Evolutionary conservation across 2,113 vertebrate genomes (phyloP).

Genomic region (Progne subis): DNA sequence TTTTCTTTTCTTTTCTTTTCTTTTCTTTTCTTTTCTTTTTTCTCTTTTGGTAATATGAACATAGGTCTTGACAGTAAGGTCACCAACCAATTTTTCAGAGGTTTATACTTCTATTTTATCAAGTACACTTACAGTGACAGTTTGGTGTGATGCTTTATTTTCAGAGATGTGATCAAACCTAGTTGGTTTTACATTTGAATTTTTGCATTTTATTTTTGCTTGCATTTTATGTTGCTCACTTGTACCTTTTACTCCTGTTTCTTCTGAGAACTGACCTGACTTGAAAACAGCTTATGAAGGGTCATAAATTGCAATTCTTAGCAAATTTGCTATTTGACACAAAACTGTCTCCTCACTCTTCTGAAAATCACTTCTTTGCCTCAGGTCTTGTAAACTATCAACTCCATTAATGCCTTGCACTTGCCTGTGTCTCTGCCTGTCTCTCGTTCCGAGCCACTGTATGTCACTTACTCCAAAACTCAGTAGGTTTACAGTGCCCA

Average conservation of each 20-base stretch:
- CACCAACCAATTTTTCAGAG: background rate
- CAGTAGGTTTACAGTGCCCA: background rate
- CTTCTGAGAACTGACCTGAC: background rate
- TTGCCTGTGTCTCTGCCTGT: background rate
- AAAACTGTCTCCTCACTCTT: background rate
- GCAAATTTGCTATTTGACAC: background rate
- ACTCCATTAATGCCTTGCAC: background rate
- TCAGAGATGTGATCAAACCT: background rate
- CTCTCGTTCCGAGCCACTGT: background rate
- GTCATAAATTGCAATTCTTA: background rate
- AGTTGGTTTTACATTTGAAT: background rate
- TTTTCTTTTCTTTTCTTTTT: background rate
- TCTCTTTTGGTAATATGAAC: background rate
- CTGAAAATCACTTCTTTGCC: slow-evolving; percentile 10
- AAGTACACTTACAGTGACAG: background rate
- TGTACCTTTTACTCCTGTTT: background rate
- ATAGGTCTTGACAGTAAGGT: background rate
- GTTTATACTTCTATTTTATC: background rate
- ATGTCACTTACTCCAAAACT: background rate
- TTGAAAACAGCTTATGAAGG: background rate
- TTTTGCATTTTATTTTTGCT: background rate
- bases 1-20: background rate
- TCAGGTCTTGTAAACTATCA: background rate
- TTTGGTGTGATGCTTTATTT: background rate
- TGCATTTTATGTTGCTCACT: background rate